phyloP scores from a whole-genome alignment of 2,113 vertebrate species.

The human (Homo sapiens) region DNA sequence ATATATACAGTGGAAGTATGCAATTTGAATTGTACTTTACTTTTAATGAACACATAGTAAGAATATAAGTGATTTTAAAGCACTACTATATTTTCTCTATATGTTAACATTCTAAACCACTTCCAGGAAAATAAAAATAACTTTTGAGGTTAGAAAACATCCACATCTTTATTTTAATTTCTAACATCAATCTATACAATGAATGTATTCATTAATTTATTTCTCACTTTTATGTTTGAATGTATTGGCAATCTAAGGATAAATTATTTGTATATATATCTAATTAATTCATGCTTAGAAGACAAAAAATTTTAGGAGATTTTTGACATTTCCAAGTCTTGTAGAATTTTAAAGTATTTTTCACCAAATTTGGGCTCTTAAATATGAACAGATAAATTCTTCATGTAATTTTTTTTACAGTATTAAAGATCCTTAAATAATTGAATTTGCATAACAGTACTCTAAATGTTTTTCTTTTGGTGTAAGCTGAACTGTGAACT shows the following conservation, averaged over 20 bases:
- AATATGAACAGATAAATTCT: neutral
- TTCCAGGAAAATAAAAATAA: neutral
- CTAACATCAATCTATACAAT: neutral
- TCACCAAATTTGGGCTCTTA: neutral
- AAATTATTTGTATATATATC: neutral
- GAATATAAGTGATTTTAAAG: neutral
- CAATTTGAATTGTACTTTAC: neutral
- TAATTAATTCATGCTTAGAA: neutral
- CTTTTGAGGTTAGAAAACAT: neutral
- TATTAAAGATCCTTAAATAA: neutral
- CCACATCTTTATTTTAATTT: neutral
- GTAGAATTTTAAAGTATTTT: neutral
- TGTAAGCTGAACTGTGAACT: neutral
- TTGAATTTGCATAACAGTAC: neutral
- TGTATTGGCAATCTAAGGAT: neutral
- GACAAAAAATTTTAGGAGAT: neutral
- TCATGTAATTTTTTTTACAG: neutral
- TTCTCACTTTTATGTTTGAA: neutral
- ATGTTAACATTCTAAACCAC: neutral
- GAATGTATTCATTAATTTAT: neutral
- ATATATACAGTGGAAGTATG: neutral
- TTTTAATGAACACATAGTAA: constrained; percentile 29
- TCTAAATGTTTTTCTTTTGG: neutral
- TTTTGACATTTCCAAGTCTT: neutral
- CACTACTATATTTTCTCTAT: neutral